Conservation (phyloP, 1,140 invertebrate species). For the Tachypleus tridentatus region DNA sequence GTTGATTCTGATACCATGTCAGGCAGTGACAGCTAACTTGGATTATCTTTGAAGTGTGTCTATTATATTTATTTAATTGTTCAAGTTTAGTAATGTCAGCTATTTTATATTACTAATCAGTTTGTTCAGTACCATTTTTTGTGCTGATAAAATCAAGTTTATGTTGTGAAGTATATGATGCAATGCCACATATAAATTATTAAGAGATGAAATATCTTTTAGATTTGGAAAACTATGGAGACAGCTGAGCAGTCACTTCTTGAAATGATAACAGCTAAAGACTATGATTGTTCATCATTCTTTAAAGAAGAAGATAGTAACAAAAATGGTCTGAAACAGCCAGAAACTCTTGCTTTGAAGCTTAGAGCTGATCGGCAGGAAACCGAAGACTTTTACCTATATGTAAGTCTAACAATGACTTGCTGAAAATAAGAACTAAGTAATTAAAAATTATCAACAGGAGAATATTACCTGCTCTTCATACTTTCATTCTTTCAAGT, state of each 20-base stretch:
- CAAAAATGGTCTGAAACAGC: constrained; percentile 17
- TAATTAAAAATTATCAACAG: too few relatives aligned
- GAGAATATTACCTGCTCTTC: too few relatives aligned
- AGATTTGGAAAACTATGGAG: constrained; percentile 81
- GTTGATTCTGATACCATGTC: too few relatives aligned
- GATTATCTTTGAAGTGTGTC: too few relatives aligned
- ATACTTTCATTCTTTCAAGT: too few relatives aligned
- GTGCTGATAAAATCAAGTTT: constrained; percentile 7
- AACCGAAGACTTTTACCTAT: constrained; percentile 77
- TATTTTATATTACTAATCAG: too few relatives aligned
- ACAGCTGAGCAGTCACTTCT: constrained; percentile 78
- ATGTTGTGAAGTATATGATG: not conserved
- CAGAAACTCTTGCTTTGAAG: constrained; percentile 50
- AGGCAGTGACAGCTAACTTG: too few relatives aligned
- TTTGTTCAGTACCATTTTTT: too few relatives aligned
- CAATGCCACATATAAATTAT: too few relatives aligned
- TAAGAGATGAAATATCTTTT: not conserved
- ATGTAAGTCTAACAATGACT: constrained; percentile 38
- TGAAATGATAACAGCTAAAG: constrained; percentile 64
- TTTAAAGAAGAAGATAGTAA: constrained; percentile 35
- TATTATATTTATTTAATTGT: too few relatives aligned
- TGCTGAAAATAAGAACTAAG: too few relatives aligned
- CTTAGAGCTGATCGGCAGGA: constrained; percentile 63
- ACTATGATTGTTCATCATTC: constrained; percentile 56
- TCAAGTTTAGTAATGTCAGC: too few relatives aligned